A percentile compares a stretch with the other conserved stretches of the same genome.
phyloP scores from a whole-genome alignment of 2,113 vertebrate genomes.

The Mandrillus leucophaeus region DNA sequence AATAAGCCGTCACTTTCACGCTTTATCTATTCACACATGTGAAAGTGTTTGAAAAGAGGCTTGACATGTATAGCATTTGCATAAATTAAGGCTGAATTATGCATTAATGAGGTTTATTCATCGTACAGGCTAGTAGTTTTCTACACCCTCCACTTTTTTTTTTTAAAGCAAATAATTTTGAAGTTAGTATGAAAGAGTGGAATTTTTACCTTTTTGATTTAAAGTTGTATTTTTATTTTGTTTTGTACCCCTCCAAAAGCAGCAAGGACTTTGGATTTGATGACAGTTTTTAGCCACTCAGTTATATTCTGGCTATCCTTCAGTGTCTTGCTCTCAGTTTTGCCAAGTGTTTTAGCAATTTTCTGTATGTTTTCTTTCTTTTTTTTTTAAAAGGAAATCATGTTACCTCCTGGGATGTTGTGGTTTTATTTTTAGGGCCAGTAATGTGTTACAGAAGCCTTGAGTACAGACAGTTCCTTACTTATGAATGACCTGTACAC shows the following conservation, averaged over 20 bases:
- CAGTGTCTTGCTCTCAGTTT: slow-evolving; percentile 5
- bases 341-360: not conserved
- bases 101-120: slow-evolving; percentile 29
- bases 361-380: not conserved
- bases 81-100: slow-evolving; percentile 50
- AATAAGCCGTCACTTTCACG: slow-evolving; percentile 19
- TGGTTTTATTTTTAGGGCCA: slow-evolving; percentile 63
- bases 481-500: slow-evolving; percentile 10
- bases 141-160: not conserved
- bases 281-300: not conserved
- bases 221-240: slow-evolving; percentile 5
- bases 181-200: not conserved
- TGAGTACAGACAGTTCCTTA: not conserved
- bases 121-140: slow-evolving; percentile 19
- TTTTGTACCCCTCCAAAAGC: not conserved
- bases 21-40: slow-evolving; percentile 29
- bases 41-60: slow-evolving; percentile 36
- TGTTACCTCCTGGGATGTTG: slow-evolving; percentile 33
- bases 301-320: not conserved
- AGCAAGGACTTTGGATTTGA: not conserved
- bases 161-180: slow-evolving; percentile 5
- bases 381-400: not conserved
- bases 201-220: not conserved
- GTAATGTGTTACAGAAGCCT: slow-evolving; percentile 42
- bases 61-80: slow-evolving; percentile 47